Base-by-base conservation (phyloP, 92 coral and sea anemone genomes). In the Hydrozoanthus gracilis region DNA sequence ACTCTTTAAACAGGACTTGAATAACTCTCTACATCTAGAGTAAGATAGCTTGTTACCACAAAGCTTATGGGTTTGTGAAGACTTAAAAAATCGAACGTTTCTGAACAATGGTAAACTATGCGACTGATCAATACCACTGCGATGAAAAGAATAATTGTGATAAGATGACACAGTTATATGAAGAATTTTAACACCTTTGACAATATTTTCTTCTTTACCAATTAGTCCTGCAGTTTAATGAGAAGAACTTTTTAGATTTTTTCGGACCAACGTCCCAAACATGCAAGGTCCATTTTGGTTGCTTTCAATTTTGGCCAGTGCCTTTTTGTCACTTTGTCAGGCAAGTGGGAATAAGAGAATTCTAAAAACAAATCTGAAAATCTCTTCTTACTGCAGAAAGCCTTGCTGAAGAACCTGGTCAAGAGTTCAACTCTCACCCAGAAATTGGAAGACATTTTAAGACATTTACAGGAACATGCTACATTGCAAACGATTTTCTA, bases 341-440 rank as follows among this genome's bases (percentile, higher is more conserved):
- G 39, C 39, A 27, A 27, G 39, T 27, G 39, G 39, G 39, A 27
- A 27, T 27, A 58, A 8, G 64, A 9, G 3, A 58, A 58, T 5
- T 16, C 64, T 16, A 58, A 58, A 58, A 11, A 58, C 4, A 58
- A 58, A 58, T 58, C 15, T 8, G 4, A 16, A 83, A 20, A 15
- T 83, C 9, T 4, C 8, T 79, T 79, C 8, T 8, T 3, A 60
- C 84, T 85, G 45, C 87, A 95, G 98, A 89, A 78, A 95, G 88
- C 73, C 91, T 95, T 51, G 78, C 86, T 3, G 92, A 92, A 67
- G 98, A 95, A 68, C 93, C 98, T 3, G 66, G 79, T 8, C 96
- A 92, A 86, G 91, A 89, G 18, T 94, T 95, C 35, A 94, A 90
- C 70, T 91, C 97, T 14, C 98, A 95, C 79, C 95, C 95, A 46